phyloP scores from a whole-genome alignment of 2,113 vertebrate species.

The Notechis scutatus region DNA sequence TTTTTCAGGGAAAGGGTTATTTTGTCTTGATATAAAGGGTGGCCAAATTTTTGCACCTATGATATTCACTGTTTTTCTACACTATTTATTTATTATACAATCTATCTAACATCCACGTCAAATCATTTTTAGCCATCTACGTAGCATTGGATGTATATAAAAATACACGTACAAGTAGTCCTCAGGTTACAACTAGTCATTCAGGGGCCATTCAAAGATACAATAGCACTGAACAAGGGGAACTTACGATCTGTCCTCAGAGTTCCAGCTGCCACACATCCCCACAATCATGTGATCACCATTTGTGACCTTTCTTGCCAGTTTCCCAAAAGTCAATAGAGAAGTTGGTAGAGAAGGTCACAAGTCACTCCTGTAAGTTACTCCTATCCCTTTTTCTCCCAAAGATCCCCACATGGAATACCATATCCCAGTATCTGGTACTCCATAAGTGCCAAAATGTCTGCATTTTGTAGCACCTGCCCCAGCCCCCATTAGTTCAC shows the following conservation, averaged over 20 bases:
- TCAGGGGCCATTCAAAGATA: neutral
- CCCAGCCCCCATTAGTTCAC: neutral
- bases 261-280: neutral
- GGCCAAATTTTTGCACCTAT: neutral
- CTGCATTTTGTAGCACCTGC: neutral
- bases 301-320: neutral
- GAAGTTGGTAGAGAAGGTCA: neutral
- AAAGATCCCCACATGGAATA: neutral
- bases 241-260: neutral
- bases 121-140: neutral
- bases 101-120: neutral
- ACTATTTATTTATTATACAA: neutral
- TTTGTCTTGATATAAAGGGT: neutral
- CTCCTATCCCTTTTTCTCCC: neutral
- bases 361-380: neutral
- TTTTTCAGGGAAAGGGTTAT: neutral
- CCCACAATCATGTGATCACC: neutral
- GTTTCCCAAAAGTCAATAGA: neutral
- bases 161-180: neutral
- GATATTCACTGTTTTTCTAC: neutral
- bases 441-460: neutral
- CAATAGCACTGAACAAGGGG: neutral
- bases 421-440: neutral
- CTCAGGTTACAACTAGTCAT: neutral
- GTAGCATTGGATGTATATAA: neutral